phyloP scores from a whole-genome alignment of 2,113 vertebrate genomes.

The Anseranas semipalmata region DNA sequence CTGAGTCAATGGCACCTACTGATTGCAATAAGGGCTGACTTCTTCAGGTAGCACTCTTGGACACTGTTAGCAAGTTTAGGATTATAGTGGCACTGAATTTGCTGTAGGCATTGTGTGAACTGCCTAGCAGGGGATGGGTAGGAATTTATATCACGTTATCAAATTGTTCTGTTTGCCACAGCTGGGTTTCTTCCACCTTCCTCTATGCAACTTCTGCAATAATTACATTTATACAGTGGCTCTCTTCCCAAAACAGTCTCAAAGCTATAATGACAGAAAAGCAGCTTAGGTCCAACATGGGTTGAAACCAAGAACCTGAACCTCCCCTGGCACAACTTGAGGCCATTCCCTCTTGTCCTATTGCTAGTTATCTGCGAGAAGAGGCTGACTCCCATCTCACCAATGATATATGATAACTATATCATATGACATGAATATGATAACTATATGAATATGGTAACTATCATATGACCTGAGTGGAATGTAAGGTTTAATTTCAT shows the following conservation, averaged over 20 bases:
- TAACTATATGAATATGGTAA: too few relatives aligned
- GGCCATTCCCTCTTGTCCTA: too few relatives aligned
- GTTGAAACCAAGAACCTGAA: background rate
- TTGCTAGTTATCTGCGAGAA: too few relatives aligned
- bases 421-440: too few relatives aligned
- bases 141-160: background rate
- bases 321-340: too few relatives aligned
- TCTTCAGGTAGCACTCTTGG: background rate
- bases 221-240: background rate
- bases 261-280: background rate
- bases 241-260: background rate
- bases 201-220: background rate
- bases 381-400: too few relatives aligned
- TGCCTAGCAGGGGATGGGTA: background rate
- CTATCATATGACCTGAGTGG: background rate
- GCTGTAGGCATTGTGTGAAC: background rate
- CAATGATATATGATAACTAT: too few relatives aligned
- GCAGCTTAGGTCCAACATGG: background rate
- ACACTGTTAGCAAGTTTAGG: background rate
- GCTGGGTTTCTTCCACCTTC: background rate
- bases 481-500: background rate
- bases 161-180: background rate
- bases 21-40: background rate
- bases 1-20: background rate
- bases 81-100: background rate